A percentile compares a stretch with the other conserved stretches of the same genome.
Evolutionary conservation across 2,113 vertebrate species (phyloP).

Genomic region (Hippocampus comes): DNA sequence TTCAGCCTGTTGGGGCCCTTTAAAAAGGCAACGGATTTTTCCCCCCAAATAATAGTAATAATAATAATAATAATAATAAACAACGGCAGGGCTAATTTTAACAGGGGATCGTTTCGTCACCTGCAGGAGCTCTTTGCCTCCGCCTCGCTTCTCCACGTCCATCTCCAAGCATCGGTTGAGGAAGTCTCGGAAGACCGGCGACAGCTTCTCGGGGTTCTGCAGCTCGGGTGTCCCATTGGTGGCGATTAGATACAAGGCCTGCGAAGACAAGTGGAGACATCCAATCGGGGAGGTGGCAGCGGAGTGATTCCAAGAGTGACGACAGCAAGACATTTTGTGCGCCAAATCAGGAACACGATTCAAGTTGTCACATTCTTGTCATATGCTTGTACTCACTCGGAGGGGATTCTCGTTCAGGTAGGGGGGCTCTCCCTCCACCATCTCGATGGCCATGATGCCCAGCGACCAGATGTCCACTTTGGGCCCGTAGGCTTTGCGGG

Average conservation of each 20-base stretch:
- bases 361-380: too few species aligned
- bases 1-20: too few species aligned
- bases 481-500: slow-evolving; percentile 94
- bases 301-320: too few species aligned
- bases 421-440: slow-evolving; percentile 97
- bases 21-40: too few species aligned
- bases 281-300: neutral
- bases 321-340: too few species aligned
- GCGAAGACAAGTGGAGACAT: slow-evolving; percentile 1
- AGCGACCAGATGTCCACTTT: slow-evolving; percentile 99
- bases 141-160: slow-evolving; percentile 96
- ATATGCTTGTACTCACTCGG: slow-evolving; percentile 76
- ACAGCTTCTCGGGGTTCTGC: slow-evolving; percentile 96
- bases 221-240: slow-evolving; percentile 98
- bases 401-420: slow-evolving; percentile 98
- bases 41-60: neutral
- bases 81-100: neutral
- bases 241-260: slow-evolving; percentile 98
- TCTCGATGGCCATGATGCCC: slow-evolving; percentile 98
- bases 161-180: slow-evolving; percentile 95
- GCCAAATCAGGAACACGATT: too few species aligned
- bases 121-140: slow-evolving; percentile 95
- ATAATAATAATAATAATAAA: neutral
- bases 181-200: slow-evolving; percentile 94
- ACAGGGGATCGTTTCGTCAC: slow-evolving; percentile 54